Base-by-base conservation (phyloP, 2,113 vertebrate genomes). In the Hassar affinis region DNA sequence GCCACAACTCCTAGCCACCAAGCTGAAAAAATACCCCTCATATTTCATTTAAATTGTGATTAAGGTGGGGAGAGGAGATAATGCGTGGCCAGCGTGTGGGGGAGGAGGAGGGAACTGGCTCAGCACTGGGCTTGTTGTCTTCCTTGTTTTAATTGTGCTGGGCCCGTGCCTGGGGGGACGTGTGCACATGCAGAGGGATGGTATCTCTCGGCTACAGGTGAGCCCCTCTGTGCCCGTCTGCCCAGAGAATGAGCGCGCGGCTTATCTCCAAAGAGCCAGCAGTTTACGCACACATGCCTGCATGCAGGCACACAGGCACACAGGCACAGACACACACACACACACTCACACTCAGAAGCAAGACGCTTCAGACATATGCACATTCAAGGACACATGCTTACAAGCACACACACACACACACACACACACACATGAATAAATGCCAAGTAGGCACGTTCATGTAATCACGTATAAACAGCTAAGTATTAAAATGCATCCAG, bases 231-330 rank as follows among this genome's bases (percentile, higher is more conserved):
- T 92, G 88, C 91, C 86, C 54, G 79, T 71, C 61, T 78, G 64
- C 51, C 38, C 54, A 72, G 42, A 79, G 62, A 84, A 84, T 49
- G 66, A 79, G 84, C 10, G 38, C 56, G 66, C 79, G 86, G 80
- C 91, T 93, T 94, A 94, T 94, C 93, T 94, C 91, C 89, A 94
- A 93, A 94, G 90, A 89, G 90, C 91, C 93, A 94, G 93, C 88
- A 90, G 93, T 89, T 90, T 89, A 88, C 77, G 77, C 85, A 91
- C 88, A 92, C 91, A 89, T 87, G 89, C 62, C 12, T 33, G 12
- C 88, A 93, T 90, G 81, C 87, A 88, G 82, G 80, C 77, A 35
- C 87, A 78, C 86, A 89, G 71, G 79, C 85, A 79, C 79, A 42
- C 87, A 88, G 81, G 78, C 77, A 35, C 87, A 79, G 85, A 89